Evolutionary conservation across 1,140 invertebrate species (phyloP).

Genomic region (Diorhabda sublineata): DNA sequence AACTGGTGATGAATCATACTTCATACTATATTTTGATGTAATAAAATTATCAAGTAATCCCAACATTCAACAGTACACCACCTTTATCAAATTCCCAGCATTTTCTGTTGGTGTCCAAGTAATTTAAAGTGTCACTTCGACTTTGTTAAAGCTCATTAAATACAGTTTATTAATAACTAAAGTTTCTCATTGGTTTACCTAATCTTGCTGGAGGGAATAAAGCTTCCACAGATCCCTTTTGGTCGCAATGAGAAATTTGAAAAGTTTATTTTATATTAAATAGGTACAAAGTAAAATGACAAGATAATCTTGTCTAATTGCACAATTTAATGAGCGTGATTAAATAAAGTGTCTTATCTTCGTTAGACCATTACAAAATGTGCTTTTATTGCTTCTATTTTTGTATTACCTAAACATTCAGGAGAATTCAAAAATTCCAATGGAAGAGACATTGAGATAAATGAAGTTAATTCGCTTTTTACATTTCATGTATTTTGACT

Average conservation of each 20-base stretch:
- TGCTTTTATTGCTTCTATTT: background rate
- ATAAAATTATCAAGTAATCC: no score
- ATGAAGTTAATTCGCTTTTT: no score
- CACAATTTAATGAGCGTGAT: background rate
- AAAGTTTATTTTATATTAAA: background rate
- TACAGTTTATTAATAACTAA: background rate
- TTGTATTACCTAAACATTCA: no score
- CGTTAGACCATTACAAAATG: background rate
- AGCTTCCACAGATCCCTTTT: background rate
- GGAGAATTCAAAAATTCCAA: no score
- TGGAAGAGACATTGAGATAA: no score
- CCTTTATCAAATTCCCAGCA: background rate
- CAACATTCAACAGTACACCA: no score
- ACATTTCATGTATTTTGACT: no score
- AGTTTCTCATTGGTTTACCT: constrained; percentile 1
- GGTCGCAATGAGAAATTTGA: background rate
- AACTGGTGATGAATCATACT: no score
- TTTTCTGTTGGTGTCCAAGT: background rate
- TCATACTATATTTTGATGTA: no score
- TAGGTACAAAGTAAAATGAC: constrained; percentile 2
- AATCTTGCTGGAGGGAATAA: background rate
- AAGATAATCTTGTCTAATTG: constrained; percentile 2
- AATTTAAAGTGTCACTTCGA: background rate
- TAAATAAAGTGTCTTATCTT: background rate
- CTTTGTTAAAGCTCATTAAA: constrained; percentile 1